Percentiles rank a stretch among this genome's conserved stretches.
Conservation (phyloP, 2,113 vertebrate genomes). For the Microcebus lehilahytsara region DNA sequence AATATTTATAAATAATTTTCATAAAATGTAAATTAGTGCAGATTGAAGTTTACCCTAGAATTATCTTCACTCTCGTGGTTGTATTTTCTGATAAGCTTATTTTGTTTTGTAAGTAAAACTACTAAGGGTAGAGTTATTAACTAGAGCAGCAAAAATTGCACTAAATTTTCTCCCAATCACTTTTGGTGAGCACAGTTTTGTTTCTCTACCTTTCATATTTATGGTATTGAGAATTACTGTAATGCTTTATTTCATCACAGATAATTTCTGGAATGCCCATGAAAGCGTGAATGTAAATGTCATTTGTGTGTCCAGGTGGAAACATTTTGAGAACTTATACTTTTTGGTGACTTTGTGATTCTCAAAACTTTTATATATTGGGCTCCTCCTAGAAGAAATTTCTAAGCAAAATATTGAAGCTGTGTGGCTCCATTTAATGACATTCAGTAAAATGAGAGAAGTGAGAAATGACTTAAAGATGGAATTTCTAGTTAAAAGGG, state of each 20-base stretch:
- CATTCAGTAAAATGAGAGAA: no score
- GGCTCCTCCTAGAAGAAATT: not conserved
- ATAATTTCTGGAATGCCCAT: not conserved
- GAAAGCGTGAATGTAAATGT: not conserved
- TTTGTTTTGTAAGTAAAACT: not conserved
- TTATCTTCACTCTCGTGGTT: not conserved
- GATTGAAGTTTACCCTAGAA: not conserved
- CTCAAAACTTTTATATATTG: not conserved
- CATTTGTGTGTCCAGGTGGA: not conserved
- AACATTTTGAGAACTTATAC: not conserved
- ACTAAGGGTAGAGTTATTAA: not conserved
- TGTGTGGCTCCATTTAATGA: no score
- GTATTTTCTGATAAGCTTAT: not conserved
- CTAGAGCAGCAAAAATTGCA: not conserved
- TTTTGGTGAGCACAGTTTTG: not conserved
- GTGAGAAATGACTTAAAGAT: no score
- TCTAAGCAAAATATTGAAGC: no score
- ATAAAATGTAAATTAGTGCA: not conserved
- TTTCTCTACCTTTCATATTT: not conserved
- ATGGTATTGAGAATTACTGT: not conserved
- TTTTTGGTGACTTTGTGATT: not conserved
- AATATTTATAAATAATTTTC: not conserved
- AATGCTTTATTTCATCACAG: not conserved
- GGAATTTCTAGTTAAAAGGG: no score
- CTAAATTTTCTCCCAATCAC: not conserved